These are phyloP conservation scores for Luffia ferchaultella DNA, from an alignment of 2,888 invertebrate species.

Conservation along the genomic window DNA sequence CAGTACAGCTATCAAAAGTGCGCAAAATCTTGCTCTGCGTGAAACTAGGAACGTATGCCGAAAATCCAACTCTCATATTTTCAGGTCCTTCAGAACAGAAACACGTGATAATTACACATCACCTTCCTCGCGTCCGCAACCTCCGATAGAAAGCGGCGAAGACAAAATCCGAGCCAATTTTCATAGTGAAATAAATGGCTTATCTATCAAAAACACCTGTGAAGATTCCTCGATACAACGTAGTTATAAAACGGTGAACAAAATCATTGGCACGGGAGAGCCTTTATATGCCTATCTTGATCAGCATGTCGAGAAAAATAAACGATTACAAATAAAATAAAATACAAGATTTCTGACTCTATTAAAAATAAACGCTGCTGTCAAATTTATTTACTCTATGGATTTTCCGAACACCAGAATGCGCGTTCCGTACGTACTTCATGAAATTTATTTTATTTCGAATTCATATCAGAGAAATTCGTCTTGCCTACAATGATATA, in stretches of 20 bases:
- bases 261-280: conserved; percentile 31
- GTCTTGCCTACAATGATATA: too few relatives aligned
- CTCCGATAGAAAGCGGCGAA: conserved; percentile 32
- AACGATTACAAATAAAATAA: too few relatives aligned
- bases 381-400: too few relatives aligned
- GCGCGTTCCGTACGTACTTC: too few relatives aligned
- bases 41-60: background rate
- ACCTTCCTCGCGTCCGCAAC: conserved; percentile 22
- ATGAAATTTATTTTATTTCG: too few relatives aligned
- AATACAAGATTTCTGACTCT: too few relatives aligned
- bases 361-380: too few relatives aligned
- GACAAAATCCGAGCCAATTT: conserved; percentile 32
- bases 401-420: too few relatives aligned
- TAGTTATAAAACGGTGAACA: conserved; percentile 31
- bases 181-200: conserved; percentile 22
- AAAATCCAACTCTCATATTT: conserved; percentile 11
- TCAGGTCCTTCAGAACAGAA: conserved; percentile 47
- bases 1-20: background rate
- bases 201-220: conserved; percentile 25
- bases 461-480: too few relatives aligned
- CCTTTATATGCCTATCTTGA: conserved; percentile 36
- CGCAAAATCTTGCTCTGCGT: background rate
- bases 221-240: conserved; percentile 24
- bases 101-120: conserved; percentile 35
- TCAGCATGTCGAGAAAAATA: conserved; percentile 34